A percentile compares a stretch with the other conserved stretches of the same genome.
Evolutionary conservation across 23 tunicate genomes (phyloP).

Genomic region (Clavelina lepadiformis): DNA sequence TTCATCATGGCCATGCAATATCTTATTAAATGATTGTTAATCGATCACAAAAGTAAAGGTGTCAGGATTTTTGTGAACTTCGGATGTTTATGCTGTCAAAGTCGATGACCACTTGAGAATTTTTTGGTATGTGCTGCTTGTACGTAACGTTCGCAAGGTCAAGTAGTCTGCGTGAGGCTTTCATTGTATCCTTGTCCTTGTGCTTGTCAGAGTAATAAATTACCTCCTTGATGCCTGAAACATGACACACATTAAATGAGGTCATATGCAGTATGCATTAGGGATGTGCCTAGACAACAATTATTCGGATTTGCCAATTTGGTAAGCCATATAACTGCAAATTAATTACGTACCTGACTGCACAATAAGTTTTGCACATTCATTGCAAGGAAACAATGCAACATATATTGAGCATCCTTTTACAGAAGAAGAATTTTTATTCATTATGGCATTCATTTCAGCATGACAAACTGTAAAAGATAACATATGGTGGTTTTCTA

Average conservation of each 20-base stretch:
- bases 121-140: slow-evolving; percentile 56
- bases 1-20: too few relatives aligned
- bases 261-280: neutral
- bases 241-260: neutral
- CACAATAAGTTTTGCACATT: slow-evolving; percentile 94
- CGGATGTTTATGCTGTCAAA: slow-evolving; percentile 47
- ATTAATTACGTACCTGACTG: slow-evolving; percentile 86
- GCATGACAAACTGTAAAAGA: slow-evolving; percentile 92
- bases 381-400: slow-evolving; percentile 98
- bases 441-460: slow-evolving; percentile 99
- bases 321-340: too few relatives aligned
- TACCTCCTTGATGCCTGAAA: slow-evolving; percentile 75
- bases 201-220: slow-evolving; percentile 82
- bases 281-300: neutral
- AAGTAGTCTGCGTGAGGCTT: slow-evolving; percentile 57
- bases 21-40: too few relatives aligned
- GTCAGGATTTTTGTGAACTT: too few relatives aligned
- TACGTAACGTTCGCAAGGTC: slow-evolving; percentile 53
- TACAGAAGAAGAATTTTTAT: slow-evolving; percentile 88
- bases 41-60: too few relatives aligned
- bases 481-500: too few relatives aligned
- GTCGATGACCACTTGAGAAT: slow-evolving; percentile 51
- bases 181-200: slow-evolving; percentile 42
- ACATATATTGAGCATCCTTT: slow-evolving; percentile 77
- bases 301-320: neutral